These are phyloP conservation scores for Neodiprion pinetum DNA, from an alignment of 1,140 invertebrate species.

Conservation along the genomic window DNA sequence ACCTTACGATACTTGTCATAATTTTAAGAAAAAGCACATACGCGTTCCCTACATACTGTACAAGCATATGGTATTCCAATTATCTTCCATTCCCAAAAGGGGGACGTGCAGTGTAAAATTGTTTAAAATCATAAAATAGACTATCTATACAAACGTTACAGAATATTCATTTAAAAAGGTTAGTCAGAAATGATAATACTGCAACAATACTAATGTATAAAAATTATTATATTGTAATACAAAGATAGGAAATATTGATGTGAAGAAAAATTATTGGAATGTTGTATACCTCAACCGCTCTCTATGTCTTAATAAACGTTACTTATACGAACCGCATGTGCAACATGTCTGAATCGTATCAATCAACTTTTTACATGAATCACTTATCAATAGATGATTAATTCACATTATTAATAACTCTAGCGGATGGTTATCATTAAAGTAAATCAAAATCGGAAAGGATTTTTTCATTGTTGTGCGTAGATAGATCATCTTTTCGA, in stretches of 20 bases:
- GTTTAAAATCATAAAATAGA: background rate
- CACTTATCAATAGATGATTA: no score
- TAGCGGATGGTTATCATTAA: no score
- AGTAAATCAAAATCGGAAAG: no score
- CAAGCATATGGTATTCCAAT: background rate
- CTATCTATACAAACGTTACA: background rate
- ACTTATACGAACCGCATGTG: background rate
- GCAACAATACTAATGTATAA: no score
- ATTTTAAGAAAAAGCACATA: conserved; percentile 5
- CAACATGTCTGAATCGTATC: no score
- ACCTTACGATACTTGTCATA: background rate
- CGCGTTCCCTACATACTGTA: background rate
- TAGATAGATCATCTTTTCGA: no score
- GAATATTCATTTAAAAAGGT: background rate
- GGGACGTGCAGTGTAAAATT: conserved; percentile 8
- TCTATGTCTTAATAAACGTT: conserved; percentile 27
- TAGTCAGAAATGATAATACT: background rate
- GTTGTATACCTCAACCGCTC: conserved; percentile 26
- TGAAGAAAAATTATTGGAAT: background rate
- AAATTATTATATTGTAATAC: no score
- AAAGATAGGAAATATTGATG: background rate
- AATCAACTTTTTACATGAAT: no score
- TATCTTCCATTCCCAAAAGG: background rate
- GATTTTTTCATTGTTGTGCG: no score
- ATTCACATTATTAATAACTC: no score